These are phyloP conservation scores for Rhingia campestris DNA, from an alignment of 2,888 invertebrate species.

Conservation along the genomic window DNA sequence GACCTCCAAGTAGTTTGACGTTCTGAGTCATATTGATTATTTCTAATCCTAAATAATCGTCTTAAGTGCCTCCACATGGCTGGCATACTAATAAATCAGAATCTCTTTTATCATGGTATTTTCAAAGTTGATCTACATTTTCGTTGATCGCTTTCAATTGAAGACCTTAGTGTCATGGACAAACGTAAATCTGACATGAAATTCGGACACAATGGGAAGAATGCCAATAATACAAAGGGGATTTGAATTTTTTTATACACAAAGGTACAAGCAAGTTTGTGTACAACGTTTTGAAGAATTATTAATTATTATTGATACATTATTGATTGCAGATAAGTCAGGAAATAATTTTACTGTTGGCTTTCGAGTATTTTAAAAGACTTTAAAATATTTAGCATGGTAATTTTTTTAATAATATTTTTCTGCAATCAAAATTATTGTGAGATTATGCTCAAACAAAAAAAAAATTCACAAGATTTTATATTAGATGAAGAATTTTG, in stretches of 20 bases:
- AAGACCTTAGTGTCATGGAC: conserved; percentile 29
- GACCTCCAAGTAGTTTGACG: neutral
- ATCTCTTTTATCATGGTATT: conserved; percentile 19
- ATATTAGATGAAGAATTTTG: no score
- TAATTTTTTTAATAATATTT: no score
- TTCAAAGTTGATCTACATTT: conserved; percentile 8
- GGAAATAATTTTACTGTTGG: no score
- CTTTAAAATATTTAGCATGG: no score
- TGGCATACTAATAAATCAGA: conserved; percentile 21
- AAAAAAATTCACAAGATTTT: no score
- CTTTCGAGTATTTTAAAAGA: no score
- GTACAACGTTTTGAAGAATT: no score
- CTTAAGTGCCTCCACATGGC: conserved; percentile 26
- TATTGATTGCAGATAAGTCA: no score
- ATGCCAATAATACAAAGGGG: conserved; percentile 44
- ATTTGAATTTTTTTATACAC: neutral
- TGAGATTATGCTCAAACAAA: no score
- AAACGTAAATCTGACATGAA: conserved; percentile 24
- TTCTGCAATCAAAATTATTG: no score
- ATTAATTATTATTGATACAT: no score
- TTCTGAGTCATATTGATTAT: neutral
- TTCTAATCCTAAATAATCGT: conserved; percentile 17
- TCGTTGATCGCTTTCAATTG: conserved; percentile 37
- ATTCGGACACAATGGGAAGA: conserved; percentile 41
- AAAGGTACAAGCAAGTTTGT: no score